Percentiles rank a stretch among this genome's conserved stretches.
Evolutionary conservation across 2,888 invertebrate genomes (phyloP).

Genomic region (Drosophila subquinaria): DNA sequence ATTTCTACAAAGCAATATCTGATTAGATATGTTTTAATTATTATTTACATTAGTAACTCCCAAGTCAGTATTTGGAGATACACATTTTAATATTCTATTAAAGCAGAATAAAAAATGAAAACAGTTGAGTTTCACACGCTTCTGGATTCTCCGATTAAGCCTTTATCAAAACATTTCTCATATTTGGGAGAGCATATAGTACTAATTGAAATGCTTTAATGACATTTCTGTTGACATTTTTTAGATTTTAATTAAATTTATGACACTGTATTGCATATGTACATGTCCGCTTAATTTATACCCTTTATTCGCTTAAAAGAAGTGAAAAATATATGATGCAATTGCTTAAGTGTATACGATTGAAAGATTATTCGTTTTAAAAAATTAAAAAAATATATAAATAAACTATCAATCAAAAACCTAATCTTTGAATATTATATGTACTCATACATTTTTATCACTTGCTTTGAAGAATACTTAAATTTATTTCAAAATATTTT

Average conservation of each 20-base stretch:
- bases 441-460: no score
- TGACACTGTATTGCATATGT: conserved; percentile 36
- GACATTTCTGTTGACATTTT: conserved; percentile 70
- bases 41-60: conserved; percentile 7
- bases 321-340: background rate
- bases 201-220: conserved; percentile 73
- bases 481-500: background rate
- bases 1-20: background rate
- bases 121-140: conserved; percentile 43
- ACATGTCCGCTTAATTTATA: conserved; percentile 3
- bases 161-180: conserved; percentile 34
- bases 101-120: no score
- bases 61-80: background rate
- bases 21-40: conserved; percentile 4
- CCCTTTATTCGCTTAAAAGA: background rate
- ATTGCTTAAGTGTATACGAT: no score
- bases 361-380: background rate
- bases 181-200: conserved; percentile 14
- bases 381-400: background rate
- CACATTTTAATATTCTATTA: background rate
- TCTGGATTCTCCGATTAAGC: conserved; percentile 20
- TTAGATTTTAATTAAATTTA: conserved; percentile 73
- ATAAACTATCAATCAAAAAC: no score
- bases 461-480: no score
- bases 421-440: no score